Percentiles rank a stretch among this genome's conserved stretches.
Evolutionary conservation across 2,888 invertebrate species (phyloP).

Genomic region (Nymphalis urticae): DNA sequence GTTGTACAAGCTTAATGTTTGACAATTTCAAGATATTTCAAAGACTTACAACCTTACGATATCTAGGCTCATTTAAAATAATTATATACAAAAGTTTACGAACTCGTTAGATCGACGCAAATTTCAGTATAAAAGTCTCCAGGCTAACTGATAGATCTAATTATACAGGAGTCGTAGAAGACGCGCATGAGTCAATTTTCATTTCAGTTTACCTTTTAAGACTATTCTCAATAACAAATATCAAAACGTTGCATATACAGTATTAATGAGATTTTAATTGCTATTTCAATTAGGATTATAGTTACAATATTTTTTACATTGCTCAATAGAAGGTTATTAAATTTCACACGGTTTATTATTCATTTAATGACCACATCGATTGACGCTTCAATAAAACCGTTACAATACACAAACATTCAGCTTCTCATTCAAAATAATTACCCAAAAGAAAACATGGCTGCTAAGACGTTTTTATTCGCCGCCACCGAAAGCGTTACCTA

Average conservation of each 20-base stretch:
- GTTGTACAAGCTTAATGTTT: no score
- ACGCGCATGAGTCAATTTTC: no score
- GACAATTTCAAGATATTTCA: no score
- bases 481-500: slow-evolving; percentile 66
- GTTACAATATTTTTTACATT: background rate
- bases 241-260: background rate
- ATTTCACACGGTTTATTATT: background rate
- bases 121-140: no score
- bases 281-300: background rate
- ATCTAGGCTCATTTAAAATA: no score
- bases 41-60: no score
- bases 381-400: slow-evolving; percentile 15
- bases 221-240: no score
- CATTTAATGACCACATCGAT: background rate
- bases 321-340: slow-evolving; percentile 11
- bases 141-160: no score
- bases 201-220: no score
- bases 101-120: no score
- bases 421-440: slow-evolving; percentile 69
- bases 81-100: no score
- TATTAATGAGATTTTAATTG: background rate
- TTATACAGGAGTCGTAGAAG: no score
- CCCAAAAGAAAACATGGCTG: slow-evolving; percentile 60
- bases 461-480: slow-evolving; percentile 53
- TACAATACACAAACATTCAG: slow-evolving; percentile 31